Evolutionary conservation across 2,113 vertebrate species (phyloP), one percentile per base, ranked within the genome.

Genomic region (Himantopus leucocephalus): DNA sequence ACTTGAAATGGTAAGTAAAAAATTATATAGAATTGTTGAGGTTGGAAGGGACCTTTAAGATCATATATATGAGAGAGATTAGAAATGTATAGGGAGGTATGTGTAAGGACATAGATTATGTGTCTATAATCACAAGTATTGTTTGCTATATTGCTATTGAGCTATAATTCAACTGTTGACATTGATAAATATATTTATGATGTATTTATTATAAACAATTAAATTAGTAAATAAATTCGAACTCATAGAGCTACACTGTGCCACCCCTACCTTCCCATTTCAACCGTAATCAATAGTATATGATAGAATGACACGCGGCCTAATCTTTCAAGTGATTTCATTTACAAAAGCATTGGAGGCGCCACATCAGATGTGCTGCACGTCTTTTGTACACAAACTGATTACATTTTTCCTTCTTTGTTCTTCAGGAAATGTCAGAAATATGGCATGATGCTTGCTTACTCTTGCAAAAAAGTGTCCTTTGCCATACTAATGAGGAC

Each of bases 401-500:
- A 90, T 92, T 55, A 12, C 30, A 18, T 75, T 85, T 64, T 75
- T 24, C 85, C 77, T 84, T 90, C 92, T 92, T 90, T 92, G 63
- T 94, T 80, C 84, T 84, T 91, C 64, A 91, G 89, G 41, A 84
- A 73, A 74, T 70, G 81, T 85, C 95, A 95, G 86, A 96, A 87
- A 96, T 80, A 86, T 8, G 47, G 87, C 83, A 73, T 58, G 90
- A 82, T 34, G 11, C 88, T 96, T 94, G 97, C 97, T 97, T 96
- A 94, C 56, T 71, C 94, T n/a, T 91, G 92, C 96, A 97, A 96
- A 97, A 97, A 96, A 62, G 93, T 68, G n/a, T 97, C 97, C 97
- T 97, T 92, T 90, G 95, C 95, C 95, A 96, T 95, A 95, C 68
- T 97, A 98, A 98, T 97, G 96, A 98, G 98, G 96, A 97, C 97